Evolutionary conservation across 2,888 invertebrate genomes (phyloP).

Genomic region (Patella pellucida): DNA sequence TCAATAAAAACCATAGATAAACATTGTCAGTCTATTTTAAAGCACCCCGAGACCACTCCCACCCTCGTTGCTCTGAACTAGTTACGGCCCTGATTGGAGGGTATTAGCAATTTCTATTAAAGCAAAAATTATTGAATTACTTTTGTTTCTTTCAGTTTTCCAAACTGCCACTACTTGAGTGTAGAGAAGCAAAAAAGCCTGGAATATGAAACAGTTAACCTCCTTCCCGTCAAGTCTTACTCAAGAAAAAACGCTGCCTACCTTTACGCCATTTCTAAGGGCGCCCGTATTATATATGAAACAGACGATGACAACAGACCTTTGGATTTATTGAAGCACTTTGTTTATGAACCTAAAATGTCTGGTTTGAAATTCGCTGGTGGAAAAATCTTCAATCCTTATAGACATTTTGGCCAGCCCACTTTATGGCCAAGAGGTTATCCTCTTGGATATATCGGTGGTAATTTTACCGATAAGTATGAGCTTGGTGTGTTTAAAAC

Average conservation of each 20-base stretch:
- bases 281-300: not conserved
- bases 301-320: conserved; percentile 2
- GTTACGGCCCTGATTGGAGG: too few species aligned
- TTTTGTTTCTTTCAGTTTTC: not conserved
- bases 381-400: conserved; percentile 3
- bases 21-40: too few species aligned
- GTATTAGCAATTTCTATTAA: too few species aligned
- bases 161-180: not conserved
- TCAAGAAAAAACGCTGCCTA: conserved; percentile 3
- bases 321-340: not conserved
- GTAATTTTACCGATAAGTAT: conserved; percentile 22
- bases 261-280: not conserved
- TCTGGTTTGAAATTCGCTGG: conserved; percentile 3
- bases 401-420: conserved; percentile 55
- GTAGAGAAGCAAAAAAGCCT: not conserved
- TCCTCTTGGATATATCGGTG: conserved; percentile 45
- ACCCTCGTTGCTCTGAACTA: too few species aligned
- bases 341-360: not conserved
- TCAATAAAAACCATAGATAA: too few species aligned
- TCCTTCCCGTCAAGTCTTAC: not conserved
- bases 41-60: too few species aligned
- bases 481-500: conserved; percentile 23
- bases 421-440: conserved; percentile 59
- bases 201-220: not conserved
- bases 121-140: not conserved